phyloP scores from a whole-genome alignment of 2,888 invertebrate species.

The Panopea generosa region DNA sequence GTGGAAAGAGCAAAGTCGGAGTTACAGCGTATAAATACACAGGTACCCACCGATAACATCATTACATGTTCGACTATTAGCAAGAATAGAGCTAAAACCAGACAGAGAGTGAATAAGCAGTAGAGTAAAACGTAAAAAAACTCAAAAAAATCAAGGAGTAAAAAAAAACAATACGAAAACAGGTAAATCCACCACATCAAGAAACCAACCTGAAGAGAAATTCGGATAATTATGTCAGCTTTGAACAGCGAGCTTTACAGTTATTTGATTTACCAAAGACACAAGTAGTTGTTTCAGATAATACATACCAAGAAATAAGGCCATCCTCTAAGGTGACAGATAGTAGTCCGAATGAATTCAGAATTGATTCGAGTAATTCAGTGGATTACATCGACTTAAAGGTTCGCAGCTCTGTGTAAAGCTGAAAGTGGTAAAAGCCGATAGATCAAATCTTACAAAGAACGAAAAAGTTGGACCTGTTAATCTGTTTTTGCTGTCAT shows the following conservation, averaged over 20 bases:
- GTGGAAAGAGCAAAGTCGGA: not conserved
- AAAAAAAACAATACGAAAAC: too few relatives aligned
- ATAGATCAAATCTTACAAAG: constrained; percentile 9
- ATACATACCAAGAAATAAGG: constrained; percentile 45
- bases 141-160: too few relatives aligned
- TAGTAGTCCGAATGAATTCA: constrained; percentile 25
- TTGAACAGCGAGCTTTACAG: constrained; percentile 27
- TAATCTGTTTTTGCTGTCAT: constrained; percentile 18
- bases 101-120: too few relatives aligned
- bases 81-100: not conserved
- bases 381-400: constrained; percentile 15
- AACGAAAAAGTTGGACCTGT: too few relatives aligned
- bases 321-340: constrained; percentile 44
- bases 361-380: constrained; percentile 19
- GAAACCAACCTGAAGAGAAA: not conserved
- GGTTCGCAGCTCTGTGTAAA: constrained; percentile 16
- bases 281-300: constrained; percentile 42
- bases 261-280: constrained; percentile 44
- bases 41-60: too few relatives aligned
- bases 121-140: too few relatives aligned
- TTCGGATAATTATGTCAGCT: constrained; percentile 18
- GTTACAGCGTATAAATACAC: not conserved
- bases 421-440: constrained; percentile 14
- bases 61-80: not conserved
- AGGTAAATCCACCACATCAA: not conserved